Evolutionary conservation across 1,140 invertebrate species (phyloP).

Genomic region (Coboldia fuscipes): DNA sequence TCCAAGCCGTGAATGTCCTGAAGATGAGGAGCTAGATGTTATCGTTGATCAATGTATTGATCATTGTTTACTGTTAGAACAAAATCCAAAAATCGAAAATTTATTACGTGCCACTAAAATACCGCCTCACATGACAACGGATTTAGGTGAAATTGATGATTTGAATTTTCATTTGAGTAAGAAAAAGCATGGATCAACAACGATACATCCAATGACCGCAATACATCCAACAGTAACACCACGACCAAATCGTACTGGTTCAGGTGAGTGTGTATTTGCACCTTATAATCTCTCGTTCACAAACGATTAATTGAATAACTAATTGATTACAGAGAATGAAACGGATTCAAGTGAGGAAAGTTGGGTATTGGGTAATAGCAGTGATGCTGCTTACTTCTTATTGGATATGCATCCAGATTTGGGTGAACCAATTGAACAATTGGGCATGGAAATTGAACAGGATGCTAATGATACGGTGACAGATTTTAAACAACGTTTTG

Average conservation of each 20-base stretch:
- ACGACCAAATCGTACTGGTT: too few relatives aligned
- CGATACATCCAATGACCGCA: too few relatives aligned
- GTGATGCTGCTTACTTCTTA: constrained; percentile 31
- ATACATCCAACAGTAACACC: too few relatives aligned
- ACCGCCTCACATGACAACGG: constrained; percentile 3
- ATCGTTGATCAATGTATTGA: constrained; percentile 42
- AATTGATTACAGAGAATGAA: background rate
- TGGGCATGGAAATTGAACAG: constrained; percentile 46
- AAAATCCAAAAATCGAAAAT: constrained; percentile 17
- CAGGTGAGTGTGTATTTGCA: background rate
- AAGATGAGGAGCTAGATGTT: constrained; percentile 44
- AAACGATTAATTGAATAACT: background rate
- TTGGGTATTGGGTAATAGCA: constrained; percentile 18
- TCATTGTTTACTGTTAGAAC: constrained; percentile 33
- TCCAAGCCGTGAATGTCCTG: constrained; percentile 47
- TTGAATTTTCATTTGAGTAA: constrained; percentile 26
- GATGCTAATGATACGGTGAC: constrained; percentile 39
- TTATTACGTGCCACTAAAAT: constrained; percentile 7
- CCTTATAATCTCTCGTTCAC: background rate
- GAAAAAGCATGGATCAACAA: too few relatives aligned
- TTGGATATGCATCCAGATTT: constrained; percentile 47
- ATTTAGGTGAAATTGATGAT: constrained; percentile 25
- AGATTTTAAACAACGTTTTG: constrained; percentile 43
- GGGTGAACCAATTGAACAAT: constrained; percentile 40
- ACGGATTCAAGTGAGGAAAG: constrained; percentile 5